Evolutionary conservation across 2,797 vertebrate genomes (phyloP).

Genomic region (Percopsis omiscomaycus): DNA sequence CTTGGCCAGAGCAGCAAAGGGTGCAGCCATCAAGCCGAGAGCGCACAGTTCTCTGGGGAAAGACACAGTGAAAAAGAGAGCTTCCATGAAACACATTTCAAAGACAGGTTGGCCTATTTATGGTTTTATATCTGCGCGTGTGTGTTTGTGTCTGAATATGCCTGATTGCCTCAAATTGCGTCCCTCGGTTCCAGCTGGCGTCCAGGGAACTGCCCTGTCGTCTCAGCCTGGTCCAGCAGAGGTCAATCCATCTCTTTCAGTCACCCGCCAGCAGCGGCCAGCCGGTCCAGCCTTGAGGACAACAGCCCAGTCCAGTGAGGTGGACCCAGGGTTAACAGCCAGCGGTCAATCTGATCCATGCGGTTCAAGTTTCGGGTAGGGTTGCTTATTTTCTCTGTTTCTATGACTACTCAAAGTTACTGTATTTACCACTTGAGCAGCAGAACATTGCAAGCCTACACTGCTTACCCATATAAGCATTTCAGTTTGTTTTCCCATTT

Average conservation of each 20-base stretch:
- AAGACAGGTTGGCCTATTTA: slow-evolving; percentile 71
- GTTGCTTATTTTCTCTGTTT: background rate
- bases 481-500: background rate
- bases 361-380: background rate
- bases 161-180: background rate
- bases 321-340: slow-evolving; percentile 24
- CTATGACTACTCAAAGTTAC: too few relatives aligned
- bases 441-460: background rate
- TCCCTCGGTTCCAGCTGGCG: slow-evolving; percentile 36
- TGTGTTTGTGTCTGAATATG: background rate
- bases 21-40: slow-evolving; percentile 59
- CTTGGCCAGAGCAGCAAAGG: slow-evolving; percentile 50
- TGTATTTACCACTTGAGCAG: too few relatives aligned
- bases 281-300: slow-evolving; percentile 8
- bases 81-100: slow-evolving; percentile 68
- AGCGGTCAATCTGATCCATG: background rate
- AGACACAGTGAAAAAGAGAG: slow-evolving; percentile 68
- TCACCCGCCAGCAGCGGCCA: slow-evolving; percentile 29
- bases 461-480: background rate
- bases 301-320: background rate
- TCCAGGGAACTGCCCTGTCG: slow-evolving; percentile 57
- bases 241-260: slow-evolving; percentile 8
- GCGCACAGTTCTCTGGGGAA: slow-evolving; percentile 39
- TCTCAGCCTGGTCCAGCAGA: background rate
- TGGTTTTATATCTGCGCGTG: background rate